Conservation (phyloP, 1,140 invertebrate species). For the Micrasema longulum region DNA sequence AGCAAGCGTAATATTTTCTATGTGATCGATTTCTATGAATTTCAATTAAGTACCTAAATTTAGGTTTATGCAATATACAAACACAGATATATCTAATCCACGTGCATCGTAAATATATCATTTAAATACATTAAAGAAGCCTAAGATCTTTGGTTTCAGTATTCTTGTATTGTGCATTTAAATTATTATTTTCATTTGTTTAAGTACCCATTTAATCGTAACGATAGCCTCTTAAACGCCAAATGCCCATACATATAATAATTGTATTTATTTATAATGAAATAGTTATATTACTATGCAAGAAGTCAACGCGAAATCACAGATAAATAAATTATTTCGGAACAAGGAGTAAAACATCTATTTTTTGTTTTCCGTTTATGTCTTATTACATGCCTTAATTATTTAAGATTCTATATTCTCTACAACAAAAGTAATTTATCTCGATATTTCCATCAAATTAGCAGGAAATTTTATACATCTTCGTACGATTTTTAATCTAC, state of each 20-base stretch:
- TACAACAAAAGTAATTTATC: background rate
- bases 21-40: background rate
- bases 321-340: slow-evolving; percentile 35
- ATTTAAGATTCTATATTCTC: background rate
- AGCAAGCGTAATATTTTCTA: slow-evolving; percentile 1
- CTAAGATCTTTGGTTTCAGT: slow-evolving; percentile 45
- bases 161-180: slow-evolving; percentile 23
- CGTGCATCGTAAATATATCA: background rate
- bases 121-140: slow-evolving; percentile 27
- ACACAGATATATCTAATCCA: slow-evolving; percentile 11
- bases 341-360: slow-evolving; percentile 8
- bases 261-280: no score
- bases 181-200: slow-evolving; percentile 11
- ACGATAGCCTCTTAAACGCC: slow-evolving; percentile 19
- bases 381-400: slow-evolving; percentile 3
- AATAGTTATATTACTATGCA: slow-evolving; percentile 11
- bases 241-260: slow-evolving; percentile 6
- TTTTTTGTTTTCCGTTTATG: slow-evolving; percentile 3
- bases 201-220: slow-evolving; percentile 27
- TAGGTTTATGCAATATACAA: slow-evolving; percentile 2
- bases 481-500: slow-evolving; percentile 29
- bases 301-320: slow-evolving; percentile 27
- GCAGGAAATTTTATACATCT: slow-evolving; percentile 1
- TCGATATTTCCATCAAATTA: no score
- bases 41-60: background rate